These are phyloP conservation scores for Aulostomus chinensis DNA, from an alignment of 2,797 vertebrate genomes.

Conservation along the genomic window DNA sequence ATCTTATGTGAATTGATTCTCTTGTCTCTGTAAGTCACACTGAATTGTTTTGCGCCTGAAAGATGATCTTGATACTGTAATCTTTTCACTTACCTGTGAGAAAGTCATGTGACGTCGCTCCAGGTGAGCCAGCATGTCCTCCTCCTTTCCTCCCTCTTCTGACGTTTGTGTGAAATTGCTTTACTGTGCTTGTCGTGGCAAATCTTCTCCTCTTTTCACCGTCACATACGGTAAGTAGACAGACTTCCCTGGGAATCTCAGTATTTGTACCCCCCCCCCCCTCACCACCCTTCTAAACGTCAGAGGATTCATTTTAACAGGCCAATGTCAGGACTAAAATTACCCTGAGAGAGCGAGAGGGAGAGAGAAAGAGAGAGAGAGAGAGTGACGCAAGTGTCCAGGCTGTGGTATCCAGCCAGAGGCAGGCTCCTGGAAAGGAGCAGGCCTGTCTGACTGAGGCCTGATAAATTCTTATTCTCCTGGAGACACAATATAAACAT, in stretches of 20 bases:
- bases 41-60: too few species aligned
- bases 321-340: slow-evolving; percentile 64
- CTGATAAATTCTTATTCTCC: slow-evolving; percentile 48
- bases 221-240: too few species aligned
- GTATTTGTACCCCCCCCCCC: slow-evolving; percentile 36
- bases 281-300: slow-evolving; percentile 31
- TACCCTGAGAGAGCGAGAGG: slow-evolving; percentile 19
- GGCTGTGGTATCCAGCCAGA: slow-evolving; percentile 20
- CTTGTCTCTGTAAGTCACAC: too few species aligned
- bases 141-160: slow-evolving; percentile 7
- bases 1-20: too few species aligned
- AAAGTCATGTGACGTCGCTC: slow-evolving; percentile 20
- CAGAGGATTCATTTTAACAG: slow-evolving; percentile 50
- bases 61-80: too few species aligned
- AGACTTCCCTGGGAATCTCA: too few species aligned
- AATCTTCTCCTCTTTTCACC: too few species aligned
- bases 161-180: slow-evolving; percentile 6
- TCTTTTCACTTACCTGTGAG: slow-evolving; percentile 61
- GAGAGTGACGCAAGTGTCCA: slow-evolving; percentile 35
- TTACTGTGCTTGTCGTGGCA: too few species aligned
- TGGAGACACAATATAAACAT: slow-evolving; percentile 57
- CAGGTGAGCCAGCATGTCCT: slow-evolving; percentile 45
- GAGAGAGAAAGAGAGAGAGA: slow-evolving; percentile 13
- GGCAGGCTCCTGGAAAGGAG: slow-evolving; percentile 50
- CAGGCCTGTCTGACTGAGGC: slow-evolving; percentile 31